Conservation (phyloP, 2,797 vertebrate species). For the Bradypodion pumilum region DNA sequence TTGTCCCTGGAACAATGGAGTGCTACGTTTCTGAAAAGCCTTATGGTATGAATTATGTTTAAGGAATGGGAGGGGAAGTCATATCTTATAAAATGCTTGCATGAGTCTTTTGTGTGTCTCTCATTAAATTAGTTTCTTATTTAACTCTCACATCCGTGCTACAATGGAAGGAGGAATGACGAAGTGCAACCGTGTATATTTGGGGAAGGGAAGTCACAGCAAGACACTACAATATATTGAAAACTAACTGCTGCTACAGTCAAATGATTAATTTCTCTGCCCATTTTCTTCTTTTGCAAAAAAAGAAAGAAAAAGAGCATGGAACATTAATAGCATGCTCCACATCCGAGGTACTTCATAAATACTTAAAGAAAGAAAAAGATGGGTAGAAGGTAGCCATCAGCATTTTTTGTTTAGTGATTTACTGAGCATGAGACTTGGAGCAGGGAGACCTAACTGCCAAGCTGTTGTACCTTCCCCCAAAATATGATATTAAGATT, state of each 20-base stretch:
- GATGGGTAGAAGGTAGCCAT: not conserved
- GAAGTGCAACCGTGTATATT: slow-evolving; percentile 26
- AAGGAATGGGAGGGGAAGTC: slow-evolving; percentile 63
- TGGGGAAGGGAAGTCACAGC: slow-evolving; percentile 61
- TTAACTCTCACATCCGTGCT: slow-evolving; percentile 23
- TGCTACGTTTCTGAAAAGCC: slow-evolving; percentile 56
- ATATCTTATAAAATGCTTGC: slow-evolving; percentile 65
- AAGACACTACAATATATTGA: slow-evolving; percentile 64
- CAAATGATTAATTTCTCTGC: slow-evolving; percentile 69
- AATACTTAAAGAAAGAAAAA: slow-evolving; percentile 37
- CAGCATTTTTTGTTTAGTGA: slow-evolving; percentile 26
- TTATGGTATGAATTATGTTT: slow-evolving; percentile 57
- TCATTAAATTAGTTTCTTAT: slow-evolving; percentile 54
- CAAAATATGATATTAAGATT: slow-evolving; percentile 3
- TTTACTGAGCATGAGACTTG: not conserved
- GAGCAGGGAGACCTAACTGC: not conserved
- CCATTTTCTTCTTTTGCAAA: slow-evolving; percentile 72
- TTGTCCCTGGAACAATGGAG: slow-evolving; percentile 59
- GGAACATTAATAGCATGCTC: slow-evolving; percentile 68
- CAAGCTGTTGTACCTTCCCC: fast-evolving
- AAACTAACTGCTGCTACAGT: slow-evolving; percentile 69
- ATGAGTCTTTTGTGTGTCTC: slow-evolving; percentile 54
- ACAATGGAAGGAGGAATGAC: slow-evolving; percentile 17
- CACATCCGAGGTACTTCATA: slow-evolving; percentile 56
- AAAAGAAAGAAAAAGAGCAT: slow-evolving; percentile 55